Evolutionary conservation across 2,113 vertebrate species (phyloP), one percentile per base, ranked within the genome.

Genomic region (Etheostoma spectabile): DNA sequence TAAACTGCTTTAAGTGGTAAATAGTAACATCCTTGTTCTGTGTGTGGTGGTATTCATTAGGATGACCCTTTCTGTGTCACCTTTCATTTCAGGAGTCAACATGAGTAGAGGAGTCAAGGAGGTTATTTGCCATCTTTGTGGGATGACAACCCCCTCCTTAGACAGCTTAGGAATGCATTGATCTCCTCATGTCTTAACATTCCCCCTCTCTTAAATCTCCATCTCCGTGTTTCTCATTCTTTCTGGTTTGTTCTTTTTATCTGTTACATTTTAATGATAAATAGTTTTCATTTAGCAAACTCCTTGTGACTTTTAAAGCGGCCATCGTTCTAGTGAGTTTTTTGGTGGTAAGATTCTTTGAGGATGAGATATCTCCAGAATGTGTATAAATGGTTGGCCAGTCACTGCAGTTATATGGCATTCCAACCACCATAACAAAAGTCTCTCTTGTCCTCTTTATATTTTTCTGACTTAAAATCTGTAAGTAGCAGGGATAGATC

Each of bases 161-260:
- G 82, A 89, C 80, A 84, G 57, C 86, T 74, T 81, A 90, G 89
- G 91, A 94, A 93, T 92, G 90, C 91, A 92, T 92, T 93, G 91
- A 94, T 90, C 88, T 89, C 69, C 53, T 83, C 66, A 27, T 59
- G 76, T 89, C 79, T 89, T 82, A 68, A 78, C 66, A 89, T 86
- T 83, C 90, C 73, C 87, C 42, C 55, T 77, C 52, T 66, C 64
- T 68, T 79, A 63, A 74, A 68, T 57, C 79, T 81, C 57, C 42
- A 63, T 62, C 69, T 61, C 51, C 16, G 19, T 2, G 2, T 57
- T 79, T 63, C 52, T 19, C 33, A 0, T 62, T 74, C 53, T 74
- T 21, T 53, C 21, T 57, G 60, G 64, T 67, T 79, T 57, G 12
- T 52, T 72, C 19, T 22, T 65, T 70, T n/a, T 16, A 1, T 84